Evolutionary conservation across 2,113 vertebrate species (phyloP).

Genomic region (Anoplopoma fimbria): DNA sequence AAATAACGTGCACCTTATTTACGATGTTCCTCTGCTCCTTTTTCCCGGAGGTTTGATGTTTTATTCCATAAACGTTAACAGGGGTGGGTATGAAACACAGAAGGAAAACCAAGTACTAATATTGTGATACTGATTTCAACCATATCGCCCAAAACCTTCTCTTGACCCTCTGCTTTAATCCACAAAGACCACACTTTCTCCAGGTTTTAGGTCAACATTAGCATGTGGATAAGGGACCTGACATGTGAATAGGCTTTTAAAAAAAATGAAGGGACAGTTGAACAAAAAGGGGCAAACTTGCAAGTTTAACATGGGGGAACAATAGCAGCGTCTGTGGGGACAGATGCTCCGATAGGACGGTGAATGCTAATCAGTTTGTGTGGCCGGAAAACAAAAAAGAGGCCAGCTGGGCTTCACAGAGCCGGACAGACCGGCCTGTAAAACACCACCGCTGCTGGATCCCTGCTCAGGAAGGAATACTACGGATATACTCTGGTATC

Average conservation of each 20-base stretch:
- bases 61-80: background rate
- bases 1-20: background rate
- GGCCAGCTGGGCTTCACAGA: constrained; percentile 62
- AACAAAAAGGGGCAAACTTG: constrained; percentile 48
- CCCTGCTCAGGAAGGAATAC: background rate
- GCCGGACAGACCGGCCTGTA: constrained; percentile 21
- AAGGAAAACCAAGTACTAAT: background rate
- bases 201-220: constrained; percentile 8
- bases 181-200: background rate
- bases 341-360: constrained; percentile 70
- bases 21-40: background rate
- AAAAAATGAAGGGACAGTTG: constrained; percentile 28
- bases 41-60: background rate
- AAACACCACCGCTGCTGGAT: background rate
- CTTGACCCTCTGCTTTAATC: constrained; percentile 5
- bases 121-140: background rate
- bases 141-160: background rate
- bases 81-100: background rate
- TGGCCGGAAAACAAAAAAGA: constrained; percentile 64
- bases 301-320: constrained; percentile 41
- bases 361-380: constrained; percentile 69
- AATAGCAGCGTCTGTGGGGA: constrained; percentile 65
- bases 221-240: background rate
- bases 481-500: background rate
- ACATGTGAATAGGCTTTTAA: background rate